Percentiles rank a stretch among this genome's conserved stretches.
phyloP scores from a whole-genome alignment of 1,140 invertebrate genomes.

The Eubasilissa regina region DNA sequence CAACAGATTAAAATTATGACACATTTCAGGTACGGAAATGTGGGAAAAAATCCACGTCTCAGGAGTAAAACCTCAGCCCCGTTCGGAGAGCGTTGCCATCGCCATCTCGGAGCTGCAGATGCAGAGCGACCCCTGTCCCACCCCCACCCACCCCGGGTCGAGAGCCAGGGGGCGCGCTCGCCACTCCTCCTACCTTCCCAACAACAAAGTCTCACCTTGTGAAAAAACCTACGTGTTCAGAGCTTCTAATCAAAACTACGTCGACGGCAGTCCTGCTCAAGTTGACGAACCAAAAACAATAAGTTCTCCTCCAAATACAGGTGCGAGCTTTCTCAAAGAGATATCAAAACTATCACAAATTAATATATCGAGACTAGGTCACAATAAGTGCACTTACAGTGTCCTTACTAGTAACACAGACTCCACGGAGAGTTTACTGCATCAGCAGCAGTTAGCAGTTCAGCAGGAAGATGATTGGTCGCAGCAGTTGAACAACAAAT shows the following conservation, averaged over 20 bases:
- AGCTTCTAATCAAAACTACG: slow-evolving; percentile 66
- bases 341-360: slow-evolving; percentile 83
- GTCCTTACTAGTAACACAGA: slow-evolving; percentile 80
- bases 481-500: slow-evolving; percentile 52
- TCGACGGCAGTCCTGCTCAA: slow-evolving; percentile 62
- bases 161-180: slow-evolving; percentile 52
- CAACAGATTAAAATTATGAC: too few relatives aligned
- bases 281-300: slow-evolving; percentile 46
- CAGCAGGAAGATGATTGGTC: slow-evolving; percentile 63
- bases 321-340: slow-evolving; percentile 77
- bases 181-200: slow-evolving; percentile 66
- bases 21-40: slow-evolving; percentile 79
- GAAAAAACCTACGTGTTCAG: slow-evolving; percentile 68
- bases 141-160: slow-evolving; percentile 59
- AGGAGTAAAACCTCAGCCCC: slow-evolving; percentile 80
- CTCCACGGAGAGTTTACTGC: slow-evolving; percentile 78
- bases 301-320: slow-evolving; percentile 48
- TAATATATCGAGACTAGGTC: slow-evolving; percentile 79
- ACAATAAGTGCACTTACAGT: slow-evolving; percentile 81
- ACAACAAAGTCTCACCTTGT: slow-evolving; percentile 65
- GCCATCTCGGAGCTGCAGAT: slow-evolving; percentile 75
- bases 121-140: slow-evolving; percentile 61
- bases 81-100: slow-evolving; percentile 77
- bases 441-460: slow-evolving; percentile 62
- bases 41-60: slow-evolving; percentile 84